Evolutionary conservation across 2,888 invertebrate genomes (phyloP), one percentile per base, ranked within the genome.

Genomic region (Drosophila kokeensis): DNA sequence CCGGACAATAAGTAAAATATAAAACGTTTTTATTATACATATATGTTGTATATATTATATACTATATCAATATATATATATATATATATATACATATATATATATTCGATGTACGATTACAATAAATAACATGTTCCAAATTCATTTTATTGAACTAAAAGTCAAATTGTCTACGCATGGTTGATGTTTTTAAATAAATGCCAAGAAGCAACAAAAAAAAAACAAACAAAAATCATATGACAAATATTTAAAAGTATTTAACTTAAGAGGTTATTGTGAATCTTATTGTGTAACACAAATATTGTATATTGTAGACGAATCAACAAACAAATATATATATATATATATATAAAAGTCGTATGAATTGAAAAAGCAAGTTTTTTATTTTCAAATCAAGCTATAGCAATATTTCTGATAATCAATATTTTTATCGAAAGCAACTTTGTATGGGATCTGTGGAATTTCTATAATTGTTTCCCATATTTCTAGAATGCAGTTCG

Each of bases 91-190:
- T 48, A 34, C 21, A 21, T 10, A 29, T 36, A 40, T 32, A 48
- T 60, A 65, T 34, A 59, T 27, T 48, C 32, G 58, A 50, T 38
- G 30, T 65, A 40, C 18, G n/a, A 59, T 61, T 50, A 29, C 53
- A 18, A 48, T 42, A 11, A 48, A 36, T 50, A 50, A 53, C 32
- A 49, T 60, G 64, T 55, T 24, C 49, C 32, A 29, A 60, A 64
- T 30, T 10, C 6, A 64, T 57, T 78, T 42, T 61, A 71, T 50
- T 50, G 8, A 50, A 48, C 42, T 53, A 38, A 42, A 64, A 30
- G 8, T 70, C 3, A 65, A 81, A 42, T 89, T 81, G 64, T 83
- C 89, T 85, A 85, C 84, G 84, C 84, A 85, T 85, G 84, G 89
- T 85, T 85, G 82, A 65, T 79, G 89, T 79, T 85, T 81, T 75